phyloP scores from a whole-genome alignment of 2,113 vertebrate species.

The Lagenorhynchus albirostris region DNA sequence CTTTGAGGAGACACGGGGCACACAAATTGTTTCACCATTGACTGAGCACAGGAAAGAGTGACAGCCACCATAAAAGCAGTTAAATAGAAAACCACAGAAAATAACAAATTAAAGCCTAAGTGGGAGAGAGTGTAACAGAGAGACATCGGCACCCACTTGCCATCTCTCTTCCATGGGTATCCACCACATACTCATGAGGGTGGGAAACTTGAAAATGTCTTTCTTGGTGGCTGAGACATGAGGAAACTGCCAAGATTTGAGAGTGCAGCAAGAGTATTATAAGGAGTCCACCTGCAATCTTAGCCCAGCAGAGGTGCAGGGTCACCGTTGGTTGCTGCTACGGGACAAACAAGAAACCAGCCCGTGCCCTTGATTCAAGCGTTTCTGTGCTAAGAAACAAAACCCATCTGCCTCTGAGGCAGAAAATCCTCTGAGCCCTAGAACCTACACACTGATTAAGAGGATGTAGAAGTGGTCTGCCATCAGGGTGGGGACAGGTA shows the following conservation, averaged over 20 bases:
- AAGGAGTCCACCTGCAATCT: neutral
- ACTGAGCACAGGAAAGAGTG: neutral
- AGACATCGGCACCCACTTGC: neutral
- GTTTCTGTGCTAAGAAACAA: neutral
- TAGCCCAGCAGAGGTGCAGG: too few species aligned
- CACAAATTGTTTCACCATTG: neutral
- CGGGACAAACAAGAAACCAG: neutral
- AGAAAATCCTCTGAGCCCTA: neutral
- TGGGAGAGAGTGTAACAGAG: too few species aligned
- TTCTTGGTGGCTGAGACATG: neutral
- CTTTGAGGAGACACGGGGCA: neutral
- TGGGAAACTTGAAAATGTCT: neutral
- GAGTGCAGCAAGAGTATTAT: neutral
- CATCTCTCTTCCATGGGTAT: neutral
- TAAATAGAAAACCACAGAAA: neutral
- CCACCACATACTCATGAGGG: neutral
- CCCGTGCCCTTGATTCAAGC: rapidly evolving
- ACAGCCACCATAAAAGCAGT: neutral
- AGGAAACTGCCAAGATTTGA: neutral
- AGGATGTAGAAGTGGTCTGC: neutral
- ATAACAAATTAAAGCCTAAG: neutral
- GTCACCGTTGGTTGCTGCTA: neutral
- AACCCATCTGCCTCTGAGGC: neutral
- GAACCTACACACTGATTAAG: neutral
- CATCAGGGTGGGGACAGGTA: neutral